Evolutionary conservation across 2,113 vertebrate species (phyloP).

Genomic region (Pholis gunnellus): DNA sequence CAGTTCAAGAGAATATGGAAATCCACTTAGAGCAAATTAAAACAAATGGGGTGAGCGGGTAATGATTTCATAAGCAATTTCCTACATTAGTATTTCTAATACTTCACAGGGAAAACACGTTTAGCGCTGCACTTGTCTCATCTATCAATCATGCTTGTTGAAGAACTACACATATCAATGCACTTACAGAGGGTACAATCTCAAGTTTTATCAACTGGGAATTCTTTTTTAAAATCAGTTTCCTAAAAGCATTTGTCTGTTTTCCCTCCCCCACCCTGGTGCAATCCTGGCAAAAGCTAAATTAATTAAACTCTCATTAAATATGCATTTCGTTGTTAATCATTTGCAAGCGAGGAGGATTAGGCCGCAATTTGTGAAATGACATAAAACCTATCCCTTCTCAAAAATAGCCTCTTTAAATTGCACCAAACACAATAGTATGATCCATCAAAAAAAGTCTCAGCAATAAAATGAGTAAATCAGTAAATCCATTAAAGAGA

Average conservation of each 20-base stretch:
- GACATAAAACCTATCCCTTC: conserved; percentile 76
- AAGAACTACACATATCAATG: conserved; percentile 40
- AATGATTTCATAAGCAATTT: conserved; percentile 85
- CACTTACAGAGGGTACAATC: conserved; percentile 16
- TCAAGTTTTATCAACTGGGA: conserved; percentile 50
- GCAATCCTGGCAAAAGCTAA: conserved; percentile 75
- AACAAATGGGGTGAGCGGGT: conserved; percentile 81
- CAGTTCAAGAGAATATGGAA: conserved; percentile 81
- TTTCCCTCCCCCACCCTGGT: conserved; percentile 44
- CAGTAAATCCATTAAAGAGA: conserved; percentile 59
- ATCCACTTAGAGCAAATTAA: conserved; percentile 86
- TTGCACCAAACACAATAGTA: conserved; percentile 71
- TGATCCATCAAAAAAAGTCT: conserved; percentile 61
- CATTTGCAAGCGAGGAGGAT: conserved; percentile 83
- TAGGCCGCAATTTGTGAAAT: conserved; percentile 85
- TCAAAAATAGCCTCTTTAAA: conserved; percentile 80
- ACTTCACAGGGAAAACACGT: conserved; percentile 77
- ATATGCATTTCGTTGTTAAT: conserved; percentile 86
- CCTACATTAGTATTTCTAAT: conserved; percentile 81
- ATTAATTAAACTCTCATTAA: conserved; percentile 84
- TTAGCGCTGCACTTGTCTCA: conserved; percentile 62
- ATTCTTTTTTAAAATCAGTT: conserved; percentile 32
- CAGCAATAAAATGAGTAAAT: conserved; percentile 54
- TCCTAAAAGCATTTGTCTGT: conserved; percentile 66
- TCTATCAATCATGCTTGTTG: conserved; percentile 72